Evolutionary conservation across 2,113 vertebrate species (phyloP), one percentile per base, ranked within the genome.

Genomic region (Nannospalax galili): DNA sequence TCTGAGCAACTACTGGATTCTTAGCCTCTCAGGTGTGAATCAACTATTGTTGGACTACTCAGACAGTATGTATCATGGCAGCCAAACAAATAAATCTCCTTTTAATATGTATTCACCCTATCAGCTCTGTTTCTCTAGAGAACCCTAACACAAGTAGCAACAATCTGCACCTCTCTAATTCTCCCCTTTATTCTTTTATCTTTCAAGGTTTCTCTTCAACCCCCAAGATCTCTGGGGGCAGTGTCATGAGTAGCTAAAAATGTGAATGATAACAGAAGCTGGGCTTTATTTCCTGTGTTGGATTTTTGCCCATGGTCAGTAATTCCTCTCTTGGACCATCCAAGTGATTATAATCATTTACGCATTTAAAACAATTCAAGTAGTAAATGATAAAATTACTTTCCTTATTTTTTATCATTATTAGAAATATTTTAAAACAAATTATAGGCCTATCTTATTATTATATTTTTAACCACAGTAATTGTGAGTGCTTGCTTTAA

Each of bases 381-480:
- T 60, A 95, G 69, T 69, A 12, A 94, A 86, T 91, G 24, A 90
- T 74, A 92, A 92, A 95, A 88, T 94, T 92, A 90, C 90, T 93
- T 75, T 92, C 20, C 28, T 32, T 77, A n/a, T 24, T 2, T 64
- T 72, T 95, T 89, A 86, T 80, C 75, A 92, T 94, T 90, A 91
- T 74, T 67, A 70, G 16, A 3, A 88, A 62, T 87, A 93, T 93
- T 93, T 95, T 45, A 95, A 91, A 93, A 92, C 70, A 93, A 91
- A 89, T 91, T 91, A 88, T 85, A 93, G 48, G 84, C 15, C 67
- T 12, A 92, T 52, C 94, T 95, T 94, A 92, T 58, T 79, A 48
- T 52, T 84, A 56, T 65, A 93, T 77, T 96, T 78, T 92, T 93
- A 92, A 92, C 42, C 67, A 62, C 69, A 91, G 92, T 80, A 93